Evolutionary conservation across 2,888 invertebrate species (phyloP).

Genomic region (Osedax fenrisi): DNA sequence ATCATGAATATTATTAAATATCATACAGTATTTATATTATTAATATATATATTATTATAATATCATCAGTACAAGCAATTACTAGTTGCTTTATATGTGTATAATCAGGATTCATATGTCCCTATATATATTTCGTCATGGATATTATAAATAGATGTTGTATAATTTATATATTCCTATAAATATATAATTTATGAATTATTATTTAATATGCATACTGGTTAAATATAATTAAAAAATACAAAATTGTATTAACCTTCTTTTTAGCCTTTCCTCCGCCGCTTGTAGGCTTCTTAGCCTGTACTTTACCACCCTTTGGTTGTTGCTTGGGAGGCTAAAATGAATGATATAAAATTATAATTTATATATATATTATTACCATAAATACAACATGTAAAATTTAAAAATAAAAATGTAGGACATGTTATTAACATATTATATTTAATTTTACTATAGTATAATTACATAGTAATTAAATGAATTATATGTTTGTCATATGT

Average conservation of each 20-base stretch:
- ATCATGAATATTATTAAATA: too few relatives aligned
- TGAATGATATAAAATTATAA: background rate
- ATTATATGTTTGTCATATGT: background rate
- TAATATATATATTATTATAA: too few relatives aligned
- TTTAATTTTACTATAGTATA: background rate
- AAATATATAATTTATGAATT: too few relatives aligned
- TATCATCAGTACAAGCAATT: too few relatives aligned
- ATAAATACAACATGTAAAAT: background rate
- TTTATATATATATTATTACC: background rate
- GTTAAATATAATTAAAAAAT: too few relatives aligned
- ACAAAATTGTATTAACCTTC: background rate
- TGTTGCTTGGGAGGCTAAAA: background rate
- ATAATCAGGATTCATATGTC: too few relatives aligned
- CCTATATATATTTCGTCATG: too few relatives aligned
- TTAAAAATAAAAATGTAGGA: background rate
- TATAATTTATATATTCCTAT: too few relatives aligned
- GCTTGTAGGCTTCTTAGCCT: background rate
- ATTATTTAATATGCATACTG: too few relatives aligned
- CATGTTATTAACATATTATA: background rate
- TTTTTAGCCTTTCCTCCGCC: background rate
- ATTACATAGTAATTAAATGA: background rate
- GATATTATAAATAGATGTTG: too few relatives aligned
- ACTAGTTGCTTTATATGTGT: too few relatives aligned
- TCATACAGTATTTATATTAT: too few relatives aligned
- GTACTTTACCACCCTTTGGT: background rate